A percentile compares a stretch with the other conserved stretches of the same genome.
These are phyloP conservation scores for Channa maculata DNA, from an alignment of 2,113 vertebrate genomes.

Conservation along the genomic window DNA sequence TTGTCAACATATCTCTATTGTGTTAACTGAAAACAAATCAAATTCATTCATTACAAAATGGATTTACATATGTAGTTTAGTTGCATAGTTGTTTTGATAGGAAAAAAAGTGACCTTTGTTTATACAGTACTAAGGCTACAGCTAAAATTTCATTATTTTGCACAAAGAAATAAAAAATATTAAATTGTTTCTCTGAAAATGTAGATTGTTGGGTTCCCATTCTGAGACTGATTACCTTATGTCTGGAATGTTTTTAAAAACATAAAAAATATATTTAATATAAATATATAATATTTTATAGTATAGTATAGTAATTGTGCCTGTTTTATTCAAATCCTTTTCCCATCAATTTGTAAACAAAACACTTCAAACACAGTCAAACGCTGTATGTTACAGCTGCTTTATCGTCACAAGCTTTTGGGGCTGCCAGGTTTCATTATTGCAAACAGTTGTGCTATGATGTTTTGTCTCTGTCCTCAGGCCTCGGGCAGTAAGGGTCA, in stretches of 20 bases:
- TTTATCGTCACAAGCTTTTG: neutral
- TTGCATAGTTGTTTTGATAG: no score
- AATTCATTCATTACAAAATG: no score
- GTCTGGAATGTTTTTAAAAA: no score
- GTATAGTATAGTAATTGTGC: no score
- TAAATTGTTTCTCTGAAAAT: neutral
- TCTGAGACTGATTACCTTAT: no score
- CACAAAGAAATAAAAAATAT: neutral
- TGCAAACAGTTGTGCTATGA: conserved; percentile 14
- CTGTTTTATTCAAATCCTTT: no score
- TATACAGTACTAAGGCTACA: neutral
- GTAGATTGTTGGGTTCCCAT: neutral
- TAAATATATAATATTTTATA: no score
- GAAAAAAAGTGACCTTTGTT: neutral
- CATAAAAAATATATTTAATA: no score
- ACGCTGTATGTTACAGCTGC: neutral
- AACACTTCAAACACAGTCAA: neutral
- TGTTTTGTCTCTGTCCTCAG: conserved; percentile 41
- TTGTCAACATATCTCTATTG: no score
- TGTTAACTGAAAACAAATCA: no score
- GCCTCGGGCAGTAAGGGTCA: conserved; percentile 21
- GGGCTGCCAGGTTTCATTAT: conserved; percentile 24
- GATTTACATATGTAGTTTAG: no score
- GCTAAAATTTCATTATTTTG: neutral
- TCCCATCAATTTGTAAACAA: no score